These are phyloP conservation scores for Lordiphosa andalusiaca DNA, from an alignment of 2,888 invertebrate genomes.

Conservation along the genomic window DNA sequence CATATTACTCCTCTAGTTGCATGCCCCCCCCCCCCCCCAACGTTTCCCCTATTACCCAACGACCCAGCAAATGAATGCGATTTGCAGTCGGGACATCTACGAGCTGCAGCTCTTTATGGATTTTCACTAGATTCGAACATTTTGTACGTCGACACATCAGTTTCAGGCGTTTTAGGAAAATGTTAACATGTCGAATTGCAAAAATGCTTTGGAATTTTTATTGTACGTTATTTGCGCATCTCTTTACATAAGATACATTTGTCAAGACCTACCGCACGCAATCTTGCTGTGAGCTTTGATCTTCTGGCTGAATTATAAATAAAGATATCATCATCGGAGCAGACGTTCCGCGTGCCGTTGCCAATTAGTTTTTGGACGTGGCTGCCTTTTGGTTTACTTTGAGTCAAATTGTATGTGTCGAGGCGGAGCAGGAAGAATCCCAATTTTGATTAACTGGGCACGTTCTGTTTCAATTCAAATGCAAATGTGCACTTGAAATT, in stretches of 20 bases:
- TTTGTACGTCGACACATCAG: constrained; percentile 57
- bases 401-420: constrained; percentile 15
- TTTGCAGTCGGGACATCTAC: constrained; percentile 73
- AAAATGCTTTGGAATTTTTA: constrained; percentile 76
- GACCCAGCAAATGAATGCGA: constrained; percentile 70
- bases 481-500: constrained; percentile 41
- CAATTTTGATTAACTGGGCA: constrained; percentile 35
- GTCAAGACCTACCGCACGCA: constrained; percentile 54
- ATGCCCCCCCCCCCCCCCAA: no score
- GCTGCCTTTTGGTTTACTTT: constrained; percentile 21
- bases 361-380: constrained; percentile 46
- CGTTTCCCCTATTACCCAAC: not conserved
- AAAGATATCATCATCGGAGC: constrained; percentile 49
- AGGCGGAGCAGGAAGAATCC: constrained; percentile 27
- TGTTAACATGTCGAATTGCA: constrained; percentile 63
- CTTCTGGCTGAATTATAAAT: constrained; percentile 55
- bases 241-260: constrained; percentile 8
- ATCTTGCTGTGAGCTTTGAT: constrained; percentile 54
- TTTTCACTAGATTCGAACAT: constrained; percentile 47
- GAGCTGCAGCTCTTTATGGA: constrained; percentile 64
- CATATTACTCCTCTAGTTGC: constrained; percentile 71
- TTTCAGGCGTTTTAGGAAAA: constrained; percentile 33
- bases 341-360: constrained; percentile 45
- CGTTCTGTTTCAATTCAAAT: constrained; percentile 29
- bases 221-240: constrained; percentile 37